Percentiles rank a stretch among this genome's conserved stretches.
Evolutionary conservation across 2,888 invertebrate species (phyloP).

Genomic region (Urechis unicinctus): DNA sequence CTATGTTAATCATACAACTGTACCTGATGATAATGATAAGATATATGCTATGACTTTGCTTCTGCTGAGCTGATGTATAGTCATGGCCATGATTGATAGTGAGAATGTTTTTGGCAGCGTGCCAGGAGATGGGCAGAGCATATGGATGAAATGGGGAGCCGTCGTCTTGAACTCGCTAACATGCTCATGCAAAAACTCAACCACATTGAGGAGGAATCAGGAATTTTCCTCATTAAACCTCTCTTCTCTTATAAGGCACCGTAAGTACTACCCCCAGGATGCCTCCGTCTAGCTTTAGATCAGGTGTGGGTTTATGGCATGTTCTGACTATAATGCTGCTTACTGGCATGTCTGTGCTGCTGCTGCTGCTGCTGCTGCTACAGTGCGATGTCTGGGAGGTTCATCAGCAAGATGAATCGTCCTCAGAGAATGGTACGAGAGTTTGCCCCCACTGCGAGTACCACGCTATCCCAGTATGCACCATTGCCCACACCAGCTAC

Average conservation of each 20-base stretch:
- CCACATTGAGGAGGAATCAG: constrained; percentile 43
- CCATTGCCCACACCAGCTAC: no score
- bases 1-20: background rate
- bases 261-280: constrained; percentile 8
- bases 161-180: constrained; percentile 36
- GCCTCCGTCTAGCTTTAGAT: background rate
- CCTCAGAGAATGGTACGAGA: no score
- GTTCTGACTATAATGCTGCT: no score
- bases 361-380: no score
- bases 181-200: constrained; percentile 43
- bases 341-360: no score
- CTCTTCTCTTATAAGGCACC: constrained; percentile 39
- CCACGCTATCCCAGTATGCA: no score
- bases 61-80: no score
- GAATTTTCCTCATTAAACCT: constrained; percentile 49
- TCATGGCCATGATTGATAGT: background rate
- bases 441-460: no score
- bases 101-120: constrained; percentile 23
- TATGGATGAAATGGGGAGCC: constrained; percentile 41
- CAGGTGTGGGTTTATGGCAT: background rate
- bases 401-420: no score
- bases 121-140: constrained; percentile 40
- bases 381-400: no score
- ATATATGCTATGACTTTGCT: no score
- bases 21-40: no score